These are phyloP conservation scores for Oreochromis grahami DNA, from an alignment of 2,797 vertebrate genomes.

Conservation along the genomic window DNA sequence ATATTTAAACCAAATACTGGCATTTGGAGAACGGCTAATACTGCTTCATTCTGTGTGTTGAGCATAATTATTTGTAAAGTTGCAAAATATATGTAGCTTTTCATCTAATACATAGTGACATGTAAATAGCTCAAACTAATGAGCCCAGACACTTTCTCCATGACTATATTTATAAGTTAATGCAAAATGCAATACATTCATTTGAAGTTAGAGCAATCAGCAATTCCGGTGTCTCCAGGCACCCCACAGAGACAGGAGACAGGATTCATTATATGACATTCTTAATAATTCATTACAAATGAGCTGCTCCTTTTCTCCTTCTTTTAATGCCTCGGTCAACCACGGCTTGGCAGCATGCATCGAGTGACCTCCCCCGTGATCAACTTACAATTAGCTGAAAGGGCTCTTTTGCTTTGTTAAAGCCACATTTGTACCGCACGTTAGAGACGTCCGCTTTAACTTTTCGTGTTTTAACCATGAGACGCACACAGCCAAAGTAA, in stretches of 20 bases:
- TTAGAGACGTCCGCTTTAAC: slow-evolving; percentile 27
- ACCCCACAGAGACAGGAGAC: slow-evolving; percentile 55
- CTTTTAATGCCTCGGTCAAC: slow-evolving; percentile 38
- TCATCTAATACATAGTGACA: slow-evolving; percentile 20
- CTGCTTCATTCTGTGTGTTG: not conserved
- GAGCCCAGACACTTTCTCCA: slow-evolving; percentile 43
- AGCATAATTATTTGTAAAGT: slow-evolving; percentile 8
- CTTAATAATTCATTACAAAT: slow-evolving; percentile 73
- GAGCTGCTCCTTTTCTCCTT: slow-evolving; percentile 49
- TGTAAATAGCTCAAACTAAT: slow-evolving; percentile 56
- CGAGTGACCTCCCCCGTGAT: slow-evolving; percentile 35
- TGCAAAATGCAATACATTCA: slow-evolving; percentile 67
- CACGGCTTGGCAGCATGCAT: not conserved
- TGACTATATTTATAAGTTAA: slow-evolving; percentile 66
- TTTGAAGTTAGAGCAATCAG: slow-evolving; percentile 67
- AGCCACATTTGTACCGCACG: slow-evolving; percentile 2
- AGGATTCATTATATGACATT: slow-evolving; percentile 70
- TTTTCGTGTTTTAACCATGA: slow-evolving; percentile 31
- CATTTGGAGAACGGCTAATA: not conserved
- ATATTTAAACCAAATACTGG: not conserved
- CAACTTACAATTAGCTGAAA: slow-evolving; percentile 32
- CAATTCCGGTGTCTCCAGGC: slow-evolving; percentile 58
- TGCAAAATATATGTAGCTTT: not conserved
- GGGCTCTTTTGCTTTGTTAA: not conserved
- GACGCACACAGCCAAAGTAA: slow-evolving; percentile 33